phyloP scores from a whole-genome alignment of 2,797 vertebrate species.

The Tamandua tetradactyla region DNA sequence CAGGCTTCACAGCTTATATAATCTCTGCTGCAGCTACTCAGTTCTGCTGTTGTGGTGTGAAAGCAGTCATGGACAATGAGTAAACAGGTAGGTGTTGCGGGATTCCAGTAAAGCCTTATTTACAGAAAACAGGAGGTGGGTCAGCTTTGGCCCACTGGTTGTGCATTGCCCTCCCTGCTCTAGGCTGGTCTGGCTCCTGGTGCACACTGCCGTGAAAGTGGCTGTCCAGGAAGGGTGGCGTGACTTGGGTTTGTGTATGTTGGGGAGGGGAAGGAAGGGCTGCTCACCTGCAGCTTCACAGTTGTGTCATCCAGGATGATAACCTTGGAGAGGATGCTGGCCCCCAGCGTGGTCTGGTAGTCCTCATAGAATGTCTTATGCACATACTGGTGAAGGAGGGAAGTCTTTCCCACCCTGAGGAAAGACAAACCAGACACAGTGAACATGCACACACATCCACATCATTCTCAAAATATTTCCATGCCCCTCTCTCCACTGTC shows the following conservation, averaged over 20 bases:
- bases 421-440: neutral
- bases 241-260: neutral
- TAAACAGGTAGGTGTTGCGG: neutral
- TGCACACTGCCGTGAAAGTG: neutral
- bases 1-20: neutral
- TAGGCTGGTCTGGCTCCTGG: neutral
- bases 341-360: conserved; percentile 88
- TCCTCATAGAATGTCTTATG: conserved; percentile 87
- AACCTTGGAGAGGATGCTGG: conserved; percentile 88
- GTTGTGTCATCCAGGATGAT: conserved; percentile 81
- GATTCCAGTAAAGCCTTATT: neutral
- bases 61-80: neutral
- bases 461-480: neutral
- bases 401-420: conserved; percentile 88
- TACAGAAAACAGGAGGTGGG: neutral
- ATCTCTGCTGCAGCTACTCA: neutral
- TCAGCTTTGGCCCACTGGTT: neutral
- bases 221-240: neutral
- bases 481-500: fast-evolving
- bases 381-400: conserved; percentile 88
- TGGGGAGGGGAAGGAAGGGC: neutral
- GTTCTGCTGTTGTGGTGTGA: neutral
- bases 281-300: conserved; percentile 87
- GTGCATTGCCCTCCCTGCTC: neutral
- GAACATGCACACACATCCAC: neutral